Conservation (phyloP, 2,888 invertebrate genomes). For the Panzeria rudis region DNA sequence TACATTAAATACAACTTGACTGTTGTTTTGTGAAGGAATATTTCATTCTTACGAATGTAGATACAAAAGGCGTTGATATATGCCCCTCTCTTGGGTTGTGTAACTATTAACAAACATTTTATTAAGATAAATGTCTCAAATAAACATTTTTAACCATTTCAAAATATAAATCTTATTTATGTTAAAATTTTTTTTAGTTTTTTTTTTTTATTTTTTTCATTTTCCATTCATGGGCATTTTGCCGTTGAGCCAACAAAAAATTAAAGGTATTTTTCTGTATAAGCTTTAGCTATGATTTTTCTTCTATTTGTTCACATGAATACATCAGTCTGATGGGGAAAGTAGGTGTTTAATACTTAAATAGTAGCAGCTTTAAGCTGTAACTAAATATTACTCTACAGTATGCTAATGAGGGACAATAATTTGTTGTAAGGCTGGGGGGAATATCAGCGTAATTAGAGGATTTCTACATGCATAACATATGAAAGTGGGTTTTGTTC, state of each 20-base stretch:
- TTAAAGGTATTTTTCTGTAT: constrained; percentile 4
- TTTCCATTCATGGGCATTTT: constrained; percentile 8
- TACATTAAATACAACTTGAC: constrained; percentile 14
- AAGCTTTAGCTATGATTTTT: constrained; percentile 33
- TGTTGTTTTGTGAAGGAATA: constrained; percentile 33
- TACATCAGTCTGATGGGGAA: constrained; percentile 4
- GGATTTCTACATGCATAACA: background rate
- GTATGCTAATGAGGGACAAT: constrained; percentile 54
- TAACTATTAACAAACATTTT: constrained; percentile 71
- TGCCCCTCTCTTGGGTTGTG: constrained; percentile 63
- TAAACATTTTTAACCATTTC: constrained; percentile 64
- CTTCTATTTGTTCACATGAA: background rate
- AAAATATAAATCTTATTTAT: constrained; percentile 72
- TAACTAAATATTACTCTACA: constrained; percentile 12
- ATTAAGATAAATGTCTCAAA: constrained; percentile 70
- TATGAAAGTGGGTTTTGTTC: constrained; percentile 21
- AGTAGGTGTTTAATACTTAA: constrained; percentile 70
- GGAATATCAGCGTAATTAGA: constrained; percentile 38
- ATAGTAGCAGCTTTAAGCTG: constrained; percentile 58
- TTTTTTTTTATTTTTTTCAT: background rate
- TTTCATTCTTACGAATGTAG: constrained; percentile 22
- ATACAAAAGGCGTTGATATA: constrained; percentile 71
- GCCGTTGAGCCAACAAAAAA: background rate
- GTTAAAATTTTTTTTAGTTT: background rate
- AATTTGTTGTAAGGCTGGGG: constrained; percentile 26